phyloP scores from a whole-genome alignment of 2,888 invertebrate genomes.

The Mythimna impura region DNA sequence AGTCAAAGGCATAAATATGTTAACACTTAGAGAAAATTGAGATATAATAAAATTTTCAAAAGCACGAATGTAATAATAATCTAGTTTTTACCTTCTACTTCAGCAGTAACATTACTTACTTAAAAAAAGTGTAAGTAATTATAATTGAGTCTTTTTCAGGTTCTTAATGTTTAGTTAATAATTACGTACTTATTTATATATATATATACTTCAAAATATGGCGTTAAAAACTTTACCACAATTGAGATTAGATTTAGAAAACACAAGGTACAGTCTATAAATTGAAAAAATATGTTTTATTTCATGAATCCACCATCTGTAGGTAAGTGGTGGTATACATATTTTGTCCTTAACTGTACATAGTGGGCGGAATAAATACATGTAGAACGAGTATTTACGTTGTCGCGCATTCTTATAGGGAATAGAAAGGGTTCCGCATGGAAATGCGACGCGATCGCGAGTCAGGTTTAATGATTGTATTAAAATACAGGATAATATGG shows the following conservation, averaged over 20 bases:
- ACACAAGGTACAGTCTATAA: not conserved
- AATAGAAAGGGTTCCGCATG: constrained; percentile 38
- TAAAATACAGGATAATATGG: constrained; percentile 20
- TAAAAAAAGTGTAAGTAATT: no score
- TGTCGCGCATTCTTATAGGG: constrained; percentile 21
- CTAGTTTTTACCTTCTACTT: no score
- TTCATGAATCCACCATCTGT: not conserved
- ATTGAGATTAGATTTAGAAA: not conserved
- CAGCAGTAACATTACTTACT: no score
- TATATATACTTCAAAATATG: no score
- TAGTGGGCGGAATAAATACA: constrained; percentile 36
- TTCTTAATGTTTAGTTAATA: no score
- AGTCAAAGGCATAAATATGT: not conserved
- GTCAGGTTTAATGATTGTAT: constrained; percentile 42
- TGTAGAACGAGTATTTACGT: constrained; percentile 15
- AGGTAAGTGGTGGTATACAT: not conserved
- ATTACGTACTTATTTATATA: no score
- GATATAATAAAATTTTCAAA: no score
- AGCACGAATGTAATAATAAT: no score
- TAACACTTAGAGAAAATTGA: not conserved
- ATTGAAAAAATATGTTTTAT: not conserved
- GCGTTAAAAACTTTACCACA: no score
- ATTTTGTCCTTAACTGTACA: constrained; percentile 2
- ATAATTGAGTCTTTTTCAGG: no score
- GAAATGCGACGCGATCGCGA: constrained; percentile 18